A percentile compares a stretch with the other conserved stretches of the same genome.
Conservation (phyloP, 2,888 invertebrate genomes). For the Myopa tessellatipennis region DNA sequence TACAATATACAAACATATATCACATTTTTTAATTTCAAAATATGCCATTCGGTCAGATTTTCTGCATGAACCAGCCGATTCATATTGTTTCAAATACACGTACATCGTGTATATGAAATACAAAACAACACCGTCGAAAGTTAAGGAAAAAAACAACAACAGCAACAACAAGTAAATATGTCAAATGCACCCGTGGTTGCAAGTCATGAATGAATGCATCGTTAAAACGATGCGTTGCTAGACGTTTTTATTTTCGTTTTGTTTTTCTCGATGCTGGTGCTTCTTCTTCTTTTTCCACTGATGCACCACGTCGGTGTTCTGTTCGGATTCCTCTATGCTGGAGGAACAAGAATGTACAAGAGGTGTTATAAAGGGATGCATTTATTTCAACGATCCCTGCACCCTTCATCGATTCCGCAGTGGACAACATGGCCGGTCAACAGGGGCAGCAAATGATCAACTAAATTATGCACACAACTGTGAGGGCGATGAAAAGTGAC, state of each 20-base stretch:
- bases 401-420: neutral
- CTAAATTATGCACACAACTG: conserved; percentile 58
- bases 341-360: neutral
- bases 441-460: conserved; percentile 57
- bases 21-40: conserved; percentile 41
- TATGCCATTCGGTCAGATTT: conserved; percentile 52
- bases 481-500: neutral
- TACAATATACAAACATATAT: neutral
- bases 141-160: conserved; percentile 25
- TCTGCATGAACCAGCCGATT: conserved; percentile 28
- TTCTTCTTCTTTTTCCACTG: neutral
- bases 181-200: conserved; percentile 60
- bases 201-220: conserved; percentile 24
- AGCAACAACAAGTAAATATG: conserved; percentile 61
- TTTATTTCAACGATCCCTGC: neutral
- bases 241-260: conserved; percentile 35
- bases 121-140: conserved; percentile 33
- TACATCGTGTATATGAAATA: neutral
- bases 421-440: neutral
- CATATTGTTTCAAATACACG: neutral
- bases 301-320: neutral
- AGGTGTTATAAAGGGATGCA: conserved; percentile 1
- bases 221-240: conserved; percentile 43
- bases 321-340: too few species aligned
- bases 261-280: neutral